Evolutionary conservation across 2,113 vertebrate species (phyloP).

Genomic region (Lophochroa leadbeateri): DNA sequence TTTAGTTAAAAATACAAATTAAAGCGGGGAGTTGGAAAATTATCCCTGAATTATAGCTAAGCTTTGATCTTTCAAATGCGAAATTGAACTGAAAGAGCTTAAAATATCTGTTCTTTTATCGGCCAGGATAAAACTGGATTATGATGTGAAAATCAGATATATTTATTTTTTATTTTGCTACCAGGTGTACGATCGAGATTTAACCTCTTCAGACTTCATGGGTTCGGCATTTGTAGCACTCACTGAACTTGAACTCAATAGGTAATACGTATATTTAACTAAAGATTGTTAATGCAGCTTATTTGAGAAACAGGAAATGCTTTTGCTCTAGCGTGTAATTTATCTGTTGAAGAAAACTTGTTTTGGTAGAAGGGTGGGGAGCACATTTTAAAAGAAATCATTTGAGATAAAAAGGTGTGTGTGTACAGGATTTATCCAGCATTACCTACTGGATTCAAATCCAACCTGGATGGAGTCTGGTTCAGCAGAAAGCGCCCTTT

Average conservation of each 20-base stretch:
- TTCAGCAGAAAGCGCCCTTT: neutral
- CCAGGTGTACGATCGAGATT: slow-evolving; percentile 93
- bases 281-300: neutral
- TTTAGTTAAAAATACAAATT: slow-evolving; percentile 51
- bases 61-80: slow-evolving; percentile 36
- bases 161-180: slow-evolving; percentile 17
- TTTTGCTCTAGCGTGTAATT: neutral
- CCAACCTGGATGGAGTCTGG: neutral
- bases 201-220: slow-evolving; percentile 94
- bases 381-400: neutral
- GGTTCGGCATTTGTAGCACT: slow-evolving; percentile 82
- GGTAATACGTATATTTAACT: slow-evolving; percentile 67
- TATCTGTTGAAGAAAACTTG: neutral
- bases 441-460: accelerated
- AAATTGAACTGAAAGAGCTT: slow-evolving; percentile 13
- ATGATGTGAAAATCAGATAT: neutral
- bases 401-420: neutral
- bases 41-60: slow-evolving; percentile 21
- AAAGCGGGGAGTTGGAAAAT: slow-evolving; percentile 21
- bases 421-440: accelerated
- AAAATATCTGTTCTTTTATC: slow-evolving; percentile 11
- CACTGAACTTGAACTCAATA: slow-evolving; percentile 85
- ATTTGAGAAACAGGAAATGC: neutral
- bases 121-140: neutral
- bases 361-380: neutral